phyloP scores from a whole-genome alignment of 2,888 invertebrate species.

The Tenthredo scrophulariae region DNA sequence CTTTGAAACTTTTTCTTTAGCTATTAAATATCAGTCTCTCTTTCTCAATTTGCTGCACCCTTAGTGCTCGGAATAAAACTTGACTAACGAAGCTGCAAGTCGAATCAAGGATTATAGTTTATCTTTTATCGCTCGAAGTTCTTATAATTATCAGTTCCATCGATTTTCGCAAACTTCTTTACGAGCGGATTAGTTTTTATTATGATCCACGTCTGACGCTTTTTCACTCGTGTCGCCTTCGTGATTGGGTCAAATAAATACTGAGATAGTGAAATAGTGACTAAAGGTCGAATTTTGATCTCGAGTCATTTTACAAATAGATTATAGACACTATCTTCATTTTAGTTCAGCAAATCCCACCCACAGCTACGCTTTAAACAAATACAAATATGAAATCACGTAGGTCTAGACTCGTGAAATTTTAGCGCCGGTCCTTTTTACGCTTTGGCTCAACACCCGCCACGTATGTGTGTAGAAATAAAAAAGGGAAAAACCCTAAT shows the following conservation, averaged over 20 bases:
- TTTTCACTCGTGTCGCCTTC: not conserved
- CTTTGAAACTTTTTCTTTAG: not conserved
- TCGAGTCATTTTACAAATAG: not conserved
- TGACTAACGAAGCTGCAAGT: not conserved
- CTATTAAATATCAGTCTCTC: not conserved
- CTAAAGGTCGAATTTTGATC: not conserved
- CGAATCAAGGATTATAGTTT: not conserved
- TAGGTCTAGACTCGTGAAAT: not conserved
- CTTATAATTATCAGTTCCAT: not conserved
- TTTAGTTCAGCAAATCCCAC: not conserved
- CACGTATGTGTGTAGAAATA: not conserved
- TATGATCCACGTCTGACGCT: not conserved
- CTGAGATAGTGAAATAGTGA: not conserved
- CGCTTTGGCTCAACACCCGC: not conserved
- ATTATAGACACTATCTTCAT: not conserved
- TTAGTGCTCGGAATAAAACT: slow-evolving; percentile 8
- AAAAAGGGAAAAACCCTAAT: not conserved
- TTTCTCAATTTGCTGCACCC: not conserved
- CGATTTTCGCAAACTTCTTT: not conserved
- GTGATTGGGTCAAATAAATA: not conserved
- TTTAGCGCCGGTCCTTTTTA: not conserved
- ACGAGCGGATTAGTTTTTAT: not conserved
- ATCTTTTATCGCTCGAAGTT: not conserved
- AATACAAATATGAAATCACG: slow-evolving; percentile 17
- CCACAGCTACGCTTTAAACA: not conserved